Evolutionary conservation across 2,888 invertebrate species (phyloP), one percentile per base, ranked within the genome.

Genomic region (Pollenia angustigena): DNA sequence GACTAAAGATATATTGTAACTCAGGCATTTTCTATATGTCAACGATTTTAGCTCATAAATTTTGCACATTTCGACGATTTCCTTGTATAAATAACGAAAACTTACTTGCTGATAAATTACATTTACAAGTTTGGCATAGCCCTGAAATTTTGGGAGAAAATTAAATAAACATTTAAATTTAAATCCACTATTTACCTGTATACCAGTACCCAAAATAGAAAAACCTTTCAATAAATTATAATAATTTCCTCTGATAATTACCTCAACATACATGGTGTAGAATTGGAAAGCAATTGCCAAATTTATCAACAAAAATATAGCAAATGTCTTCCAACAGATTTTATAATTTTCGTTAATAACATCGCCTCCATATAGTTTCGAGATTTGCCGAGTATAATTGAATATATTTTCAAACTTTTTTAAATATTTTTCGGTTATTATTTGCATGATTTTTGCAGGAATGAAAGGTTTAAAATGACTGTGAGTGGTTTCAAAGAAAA

Each of bases 61-160:
- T 18, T 44, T 11, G 46, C 81, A 85, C 6, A 85, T 72, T 12
- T 44, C 72, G 8, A 2, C 10, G 12, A 85, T 76, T 60, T 81
- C 66, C 2, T 11, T 16, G 40, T 50, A 48, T 0, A 85, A 32
- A 68, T 60, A 81, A 11, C 71, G 60, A 12, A 76, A 42, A 6
- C 60, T 56, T 1, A 23, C 0, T 11, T 60, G 44, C 3, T 72
- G 32, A 1, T 10, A 14, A 7, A 81, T 0, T 0, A 14, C 58
- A 81, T 50, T 80, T 0, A 72, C 6, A 8, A 85, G 11, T 56
- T 85, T 85, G 0, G 46, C 40, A 6, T 69, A 56, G 14, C 81
- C 81, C 85, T 85, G 16, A 18, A 12, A 58, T 40, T 46, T 1
- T 66, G 8, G 64, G 11, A 50, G 9, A 62, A 8, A 9, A 0